Evolutionary conservation across 2,797 vertebrate species (phyloP), one percentile per base, ranked within the genome.

Genomic region (Sternarchorhynchus goeldii): DNA sequence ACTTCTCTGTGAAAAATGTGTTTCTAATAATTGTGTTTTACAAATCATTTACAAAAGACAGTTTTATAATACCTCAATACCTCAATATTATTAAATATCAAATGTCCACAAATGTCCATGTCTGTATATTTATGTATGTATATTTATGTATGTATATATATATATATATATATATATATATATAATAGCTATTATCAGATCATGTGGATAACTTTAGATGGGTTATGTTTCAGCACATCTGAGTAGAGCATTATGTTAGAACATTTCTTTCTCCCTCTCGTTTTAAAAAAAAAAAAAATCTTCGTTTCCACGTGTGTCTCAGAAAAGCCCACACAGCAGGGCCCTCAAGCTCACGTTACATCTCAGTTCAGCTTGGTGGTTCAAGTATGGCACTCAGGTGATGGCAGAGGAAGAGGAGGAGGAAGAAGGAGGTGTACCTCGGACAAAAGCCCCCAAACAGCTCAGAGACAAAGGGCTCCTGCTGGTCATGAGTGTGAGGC

Each of bases 391-490:
- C 75, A 25, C 53, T 36, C 25, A 55, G 80, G 78, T 80, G 75
- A 68, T 53, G 66, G 60, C 75, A 76, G 34, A 36, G 50, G 20
- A 63, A 53, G 50, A 81, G 41, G 83, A 83, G 78, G 82, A 75
- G 65, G 78, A 80, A 84, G 74, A 80, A 59, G 77, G 70, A 78
- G 60, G 76, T 77, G 79, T 16, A 67, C 67, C 71, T 34, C 21
- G 39, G 70, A 89, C 82, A 89, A 89, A 87, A 85, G 82, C 73
- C 73, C 50, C 81, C 85, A 87, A 87, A 87, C 84, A 88, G 83
- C 70, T 76, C 57, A 1, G 34, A 76, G 86, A 77, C 82, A 88
- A 83, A 80, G 81, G 39, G 55, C 45, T 73, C 57, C 10, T 79
- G 74, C 29, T 78, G 82, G 81, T 64, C 20, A 58, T 31, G 74